Conservation (phyloP, 2,888 invertebrate species). For the Chalcis sispes region DNA sequence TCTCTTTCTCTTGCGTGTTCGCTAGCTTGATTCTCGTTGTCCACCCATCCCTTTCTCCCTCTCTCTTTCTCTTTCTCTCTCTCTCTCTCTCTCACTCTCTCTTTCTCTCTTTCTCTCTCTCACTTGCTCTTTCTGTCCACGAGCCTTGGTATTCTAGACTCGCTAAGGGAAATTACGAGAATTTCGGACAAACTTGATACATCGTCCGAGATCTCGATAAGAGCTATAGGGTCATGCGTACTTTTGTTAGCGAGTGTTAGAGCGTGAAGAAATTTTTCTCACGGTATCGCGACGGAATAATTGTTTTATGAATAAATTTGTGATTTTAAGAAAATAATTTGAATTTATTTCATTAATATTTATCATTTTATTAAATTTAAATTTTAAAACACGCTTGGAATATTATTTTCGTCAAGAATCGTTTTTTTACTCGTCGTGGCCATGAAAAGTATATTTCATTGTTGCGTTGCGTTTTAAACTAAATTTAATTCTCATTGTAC, state of each 20-base stretch:
- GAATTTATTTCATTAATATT: too few species aligned
- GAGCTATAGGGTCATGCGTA: not conserved
- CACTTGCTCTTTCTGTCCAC: not conserved
- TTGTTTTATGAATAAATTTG: too few species aligned
- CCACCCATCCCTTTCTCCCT: not conserved
- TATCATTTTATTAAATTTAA: too few species aligned
- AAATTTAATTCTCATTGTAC: not conserved
- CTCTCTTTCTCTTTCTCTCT: not conserved
- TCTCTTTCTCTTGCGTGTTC: too few species aligned
- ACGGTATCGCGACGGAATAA: not conserved
- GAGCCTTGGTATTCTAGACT: not conserved
- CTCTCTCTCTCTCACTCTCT: not conserved
- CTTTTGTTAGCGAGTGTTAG: conserved; percentile 12
- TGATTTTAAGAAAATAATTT: too few species aligned
- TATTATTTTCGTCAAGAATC: too few species aligned
- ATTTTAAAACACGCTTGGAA: too few species aligned
- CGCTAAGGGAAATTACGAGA: conserved; percentile 2
- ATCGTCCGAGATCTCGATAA: conserved; percentile 37
- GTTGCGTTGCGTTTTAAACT: too few species aligned
- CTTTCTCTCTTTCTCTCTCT: not conserved
- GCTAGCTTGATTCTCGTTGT: too few species aligned
- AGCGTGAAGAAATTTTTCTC: too few species aligned
- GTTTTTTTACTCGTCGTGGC: too few species aligned
- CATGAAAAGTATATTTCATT: not conserved
- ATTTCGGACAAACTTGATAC: conserved; percentile 47